A percentile compares a stretch with the other conserved stretches of the same genome.
Conservation (phyloP, 1,140 invertebrate genomes). For the Apis cerana region DNA sequence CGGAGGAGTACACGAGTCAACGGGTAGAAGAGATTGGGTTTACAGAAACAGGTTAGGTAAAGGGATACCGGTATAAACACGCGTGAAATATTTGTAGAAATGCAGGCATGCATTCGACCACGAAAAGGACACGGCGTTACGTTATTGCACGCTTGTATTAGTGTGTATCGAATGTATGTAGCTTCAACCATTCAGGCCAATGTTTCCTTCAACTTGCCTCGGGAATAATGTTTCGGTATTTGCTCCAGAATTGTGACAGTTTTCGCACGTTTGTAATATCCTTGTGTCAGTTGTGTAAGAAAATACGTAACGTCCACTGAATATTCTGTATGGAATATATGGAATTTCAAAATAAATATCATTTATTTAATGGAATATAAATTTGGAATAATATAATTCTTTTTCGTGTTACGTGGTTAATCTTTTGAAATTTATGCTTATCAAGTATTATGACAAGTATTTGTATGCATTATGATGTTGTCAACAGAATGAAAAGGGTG, state of each 20-base stretch:
- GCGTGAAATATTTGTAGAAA: slow-evolving; percentile 10
- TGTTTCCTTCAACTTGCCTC: neutral
- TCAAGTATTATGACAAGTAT: no score
- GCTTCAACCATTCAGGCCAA: neutral
- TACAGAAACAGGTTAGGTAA: neutral
- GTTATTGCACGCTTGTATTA: neutral
- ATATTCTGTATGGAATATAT: neutral
- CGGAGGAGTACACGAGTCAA: neutral
- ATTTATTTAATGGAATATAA: neutral
- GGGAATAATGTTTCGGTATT: neutral
- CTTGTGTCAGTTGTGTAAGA: neutral
- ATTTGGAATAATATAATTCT: no score
- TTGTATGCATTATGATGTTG: no score
- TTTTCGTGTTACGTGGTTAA: no score
- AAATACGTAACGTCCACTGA: neutral
- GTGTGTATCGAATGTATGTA: neutral
- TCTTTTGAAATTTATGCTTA: no score
- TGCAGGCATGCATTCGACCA: neutral
- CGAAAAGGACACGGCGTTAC: neutral
- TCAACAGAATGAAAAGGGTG: no score
- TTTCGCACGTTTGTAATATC: neutral
- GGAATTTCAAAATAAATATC: neutral
- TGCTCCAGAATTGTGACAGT: neutral
- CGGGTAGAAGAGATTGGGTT: neutral
- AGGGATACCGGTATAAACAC: neutral